A percentile compares a stretch with the other conserved stretches of the same genome.
These are phyloP conservation scores for Xanthostigma xanthostigma DNA, from an alignment of 2,888 invertebrate genomes.

Conservation along the genomic window DNA sequence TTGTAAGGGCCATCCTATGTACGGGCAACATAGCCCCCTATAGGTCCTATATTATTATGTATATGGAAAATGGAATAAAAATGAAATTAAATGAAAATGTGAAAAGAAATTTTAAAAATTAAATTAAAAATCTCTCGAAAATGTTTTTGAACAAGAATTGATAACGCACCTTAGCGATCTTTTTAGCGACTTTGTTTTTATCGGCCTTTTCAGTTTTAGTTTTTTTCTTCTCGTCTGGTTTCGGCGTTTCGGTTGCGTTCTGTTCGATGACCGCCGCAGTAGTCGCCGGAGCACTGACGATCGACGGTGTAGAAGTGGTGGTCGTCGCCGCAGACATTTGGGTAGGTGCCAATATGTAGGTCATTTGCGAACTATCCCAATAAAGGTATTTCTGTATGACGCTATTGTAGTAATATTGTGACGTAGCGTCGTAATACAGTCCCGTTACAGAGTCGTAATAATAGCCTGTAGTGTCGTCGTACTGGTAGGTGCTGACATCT, in stretches of 20 bases:
- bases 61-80: too few relatives aligned
- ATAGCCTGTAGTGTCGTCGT: constrained; percentile 89
- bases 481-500: constrained; percentile 82
- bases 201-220: constrained; percentile 66
- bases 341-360: constrained; percentile 39
- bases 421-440: constrained; percentile 89
- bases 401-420: constrained; percentile 93
- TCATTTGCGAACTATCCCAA: constrained; percentile 69
- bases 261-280: constrained; percentile 14
- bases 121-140: too few relatives aligned
- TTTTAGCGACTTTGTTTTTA: constrained; percentile 93
- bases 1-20: too few relatives aligned
- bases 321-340: constrained; percentile 24
- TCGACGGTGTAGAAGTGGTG: constrained; percentile 19
- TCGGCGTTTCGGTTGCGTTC: constrained; percentile 11
- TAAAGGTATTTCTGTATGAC: constrained; percentile 84
- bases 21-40: too few relatives aligned
- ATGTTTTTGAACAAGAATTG: background rate
- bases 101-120: too few relatives aligned
- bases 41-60: too few relatives aligned
- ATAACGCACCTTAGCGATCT: constrained; percentile 67
- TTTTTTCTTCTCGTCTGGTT: constrained; percentile 40
- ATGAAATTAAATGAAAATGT: too few relatives aligned
- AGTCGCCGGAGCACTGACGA: constrained; percentile 20
- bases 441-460: constrained; percentile 89